These are phyloP conservation scores for Actinostola sp. DNA, from an alignment of 92 coral and sea anemone genomes.

Conservation along the genomic window DNA sequence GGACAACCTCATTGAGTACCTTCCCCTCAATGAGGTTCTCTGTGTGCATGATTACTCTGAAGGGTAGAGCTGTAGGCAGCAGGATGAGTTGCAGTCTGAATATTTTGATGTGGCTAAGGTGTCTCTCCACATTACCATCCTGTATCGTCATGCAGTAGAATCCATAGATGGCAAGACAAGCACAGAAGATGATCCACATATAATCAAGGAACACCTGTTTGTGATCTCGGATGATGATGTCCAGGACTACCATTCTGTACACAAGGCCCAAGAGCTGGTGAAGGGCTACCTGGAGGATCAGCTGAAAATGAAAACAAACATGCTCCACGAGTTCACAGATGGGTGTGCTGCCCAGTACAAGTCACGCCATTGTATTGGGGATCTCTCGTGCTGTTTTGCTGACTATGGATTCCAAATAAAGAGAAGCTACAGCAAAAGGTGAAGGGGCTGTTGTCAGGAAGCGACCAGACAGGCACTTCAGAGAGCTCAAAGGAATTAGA, in stretches of 20 bases:
- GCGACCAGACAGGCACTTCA: slow-evolving; percentile 37
- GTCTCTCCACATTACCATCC: slow-evolving; percentile 54
- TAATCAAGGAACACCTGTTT: slow-evolving; percentile 55
- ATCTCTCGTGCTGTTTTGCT: slow-evolving; percentile 61
- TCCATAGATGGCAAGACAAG: slow-evolving; percentile 53
- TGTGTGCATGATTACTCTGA: slow-evolving; percentile 42
- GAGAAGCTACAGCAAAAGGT: slow-evolving; percentile 16
- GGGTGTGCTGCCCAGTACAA: slow-evolving; percentile 69
- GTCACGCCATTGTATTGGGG: slow-evolving; percentile 58
- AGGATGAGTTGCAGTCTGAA: slow-evolving; percentile 60
- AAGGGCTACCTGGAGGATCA: slow-evolving; percentile 24
- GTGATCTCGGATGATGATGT: slow-evolving; percentile 52
- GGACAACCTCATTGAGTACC: slow-evolving; percentile 56
- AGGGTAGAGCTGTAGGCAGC: slow-evolving; percentile 51
- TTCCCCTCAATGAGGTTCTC: slow-evolving; percentile 34
- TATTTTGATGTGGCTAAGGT: slow-evolving; percentile 54
- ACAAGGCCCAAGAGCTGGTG: slow-evolving; percentile 51
- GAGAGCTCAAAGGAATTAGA: slow-evolving; percentile 40
- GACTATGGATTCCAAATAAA: slow-evolving; percentile 34
- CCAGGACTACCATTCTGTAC: slow-evolving; percentile 50
- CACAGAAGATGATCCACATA: slow-evolving; percentile 44
- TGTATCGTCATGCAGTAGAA: slow-evolving; percentile 61
- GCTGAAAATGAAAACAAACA: background rate
- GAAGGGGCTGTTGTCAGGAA: slow-evolving; percentile 38
- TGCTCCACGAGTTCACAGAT: slow-evolving; percentile 63